These are phyloP conservation scores for Micropterix aruncella DNA, from an alignment of 2,888 invertebrate species.

Conservation along the genomic window DNA sequence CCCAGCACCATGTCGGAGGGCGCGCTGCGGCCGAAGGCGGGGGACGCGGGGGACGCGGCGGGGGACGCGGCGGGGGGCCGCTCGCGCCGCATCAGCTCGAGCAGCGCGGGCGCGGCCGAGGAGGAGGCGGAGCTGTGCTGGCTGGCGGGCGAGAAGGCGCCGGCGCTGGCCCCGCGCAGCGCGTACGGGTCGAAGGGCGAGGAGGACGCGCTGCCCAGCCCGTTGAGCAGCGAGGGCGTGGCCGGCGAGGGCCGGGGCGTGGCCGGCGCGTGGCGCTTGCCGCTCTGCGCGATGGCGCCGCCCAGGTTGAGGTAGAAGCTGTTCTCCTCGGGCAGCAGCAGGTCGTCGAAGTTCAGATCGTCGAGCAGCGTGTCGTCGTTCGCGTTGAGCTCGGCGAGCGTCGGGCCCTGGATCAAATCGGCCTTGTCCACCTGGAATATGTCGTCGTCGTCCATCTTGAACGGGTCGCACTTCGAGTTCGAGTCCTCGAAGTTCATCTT, in stretches of 20 bases:
- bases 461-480: conserved; percentile 40
- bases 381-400: conserved; percentile 72
- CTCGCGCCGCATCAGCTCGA: conserved; percentile 55
- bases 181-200: conserved; percentile 29
- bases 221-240: conserved; percentile 13
- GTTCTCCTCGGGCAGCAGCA: conserved; percentile 58
- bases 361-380: conserved; percentile 72
- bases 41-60: conserved; percentile 20
- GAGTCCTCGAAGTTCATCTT: conserved; percentile 30
- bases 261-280: conserved; percentile 15
- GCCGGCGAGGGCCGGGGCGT: conserved; percentile 19
- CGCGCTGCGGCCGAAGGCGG: conserved; percentile 25
- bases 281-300: conserved; percentile 31
- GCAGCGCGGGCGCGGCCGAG: conserved; percentile 17
- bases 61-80: conserved; percentile 36
- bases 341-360: conserved; percentile 77
- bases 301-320: conserved; percentile 39
- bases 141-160: conserved; percentile 52
- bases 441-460: conserved; percentile 78
- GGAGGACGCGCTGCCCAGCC: conserved; percentile 24
- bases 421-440: conserved; percentile 80
- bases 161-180: conserved; percentile 23
- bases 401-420: conserved; percentile 71
- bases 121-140: conserved; percentile 44
- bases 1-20: conserved; percentile 42